These are phyloP conservation scores for Nycticorax nycticorax DNA, from an alignment of 2,113 vertebrate genomes.

Conservation along the genomic window DNA sequence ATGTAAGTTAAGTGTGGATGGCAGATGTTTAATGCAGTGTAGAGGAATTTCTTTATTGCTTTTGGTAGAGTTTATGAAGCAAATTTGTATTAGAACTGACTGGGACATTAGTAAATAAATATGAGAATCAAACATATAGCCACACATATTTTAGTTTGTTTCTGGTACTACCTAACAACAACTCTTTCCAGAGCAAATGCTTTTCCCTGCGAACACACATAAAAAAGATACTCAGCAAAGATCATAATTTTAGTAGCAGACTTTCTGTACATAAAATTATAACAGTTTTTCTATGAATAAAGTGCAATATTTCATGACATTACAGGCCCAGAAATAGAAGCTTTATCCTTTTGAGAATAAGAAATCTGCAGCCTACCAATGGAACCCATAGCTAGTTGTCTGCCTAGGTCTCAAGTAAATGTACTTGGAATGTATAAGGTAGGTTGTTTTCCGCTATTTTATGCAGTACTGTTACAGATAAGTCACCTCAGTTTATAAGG, in stretches of 20 bases:
- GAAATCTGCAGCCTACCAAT: neutral
- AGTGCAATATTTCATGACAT: neutral
- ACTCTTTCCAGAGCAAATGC: neutral
- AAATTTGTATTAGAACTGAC: neutral
- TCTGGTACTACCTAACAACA: neutral
- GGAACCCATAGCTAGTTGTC: neutral
- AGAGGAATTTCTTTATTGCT: neutral
- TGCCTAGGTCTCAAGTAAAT: neutral
- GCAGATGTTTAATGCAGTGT: neutral
- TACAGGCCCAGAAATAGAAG: neutral
- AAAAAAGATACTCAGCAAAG: neutral
- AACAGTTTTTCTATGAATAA: neutral
- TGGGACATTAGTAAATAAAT: neutral
- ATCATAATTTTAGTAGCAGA: neutral
- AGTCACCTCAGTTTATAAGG: neutral
- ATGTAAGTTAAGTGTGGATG: neutral
- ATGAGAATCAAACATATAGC: neutral
- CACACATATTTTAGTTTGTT: neutral
- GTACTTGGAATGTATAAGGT: neutral
- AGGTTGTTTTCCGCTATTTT: neutral
- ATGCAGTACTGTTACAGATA: neutral
- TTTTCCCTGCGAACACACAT: neutral
- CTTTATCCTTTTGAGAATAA: neutral
- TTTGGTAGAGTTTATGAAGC: neutral
- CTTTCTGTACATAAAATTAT: neutral